phyloP scores from a whole-genome alignment of 1,140 invertebrate genomes.

The Trichonephila inaurata region DNA sequence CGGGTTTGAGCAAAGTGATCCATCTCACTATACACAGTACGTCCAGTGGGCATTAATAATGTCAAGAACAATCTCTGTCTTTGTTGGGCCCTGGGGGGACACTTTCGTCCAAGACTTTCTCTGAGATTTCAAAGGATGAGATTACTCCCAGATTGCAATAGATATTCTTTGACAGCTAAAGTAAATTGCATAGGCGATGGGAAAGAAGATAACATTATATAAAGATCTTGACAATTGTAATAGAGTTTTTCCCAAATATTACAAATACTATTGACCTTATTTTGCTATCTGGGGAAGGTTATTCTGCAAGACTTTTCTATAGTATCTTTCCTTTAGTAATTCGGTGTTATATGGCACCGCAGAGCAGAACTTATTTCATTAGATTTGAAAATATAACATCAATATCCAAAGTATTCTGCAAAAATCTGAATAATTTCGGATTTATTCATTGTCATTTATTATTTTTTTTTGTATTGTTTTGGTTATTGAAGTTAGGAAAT shows the following conservation, averaged over 20 bases:
- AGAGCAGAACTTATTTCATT: no score
- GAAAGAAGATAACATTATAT: background rate
- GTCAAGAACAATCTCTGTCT: background rate
- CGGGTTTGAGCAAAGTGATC: constrained; percentile 88
- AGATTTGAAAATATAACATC: no score
- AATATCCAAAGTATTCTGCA: no score
- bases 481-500: no score
- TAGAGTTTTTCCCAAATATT: background rate
- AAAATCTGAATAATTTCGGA: no score
- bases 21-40: constrained; percentile 83
- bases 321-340: no score
- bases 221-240: no score
- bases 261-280: background rate
- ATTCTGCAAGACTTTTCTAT: no score
- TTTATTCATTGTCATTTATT: no score
- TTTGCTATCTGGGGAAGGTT: no score
- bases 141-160: background rate
- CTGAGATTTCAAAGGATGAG: background rate
- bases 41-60: constrained; percentile 72
- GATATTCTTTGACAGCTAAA: background rate
- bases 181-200: background rate
- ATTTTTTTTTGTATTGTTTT: no score
- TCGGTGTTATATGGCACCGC: no score
- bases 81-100: background rate
- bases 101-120: background rate